Evolutionary conservation across 1,140 invertebrate genomes (phyloP), one percentile per base, ranked within the genome.

Genomic region (Hesperophylax magnus): DNA sequence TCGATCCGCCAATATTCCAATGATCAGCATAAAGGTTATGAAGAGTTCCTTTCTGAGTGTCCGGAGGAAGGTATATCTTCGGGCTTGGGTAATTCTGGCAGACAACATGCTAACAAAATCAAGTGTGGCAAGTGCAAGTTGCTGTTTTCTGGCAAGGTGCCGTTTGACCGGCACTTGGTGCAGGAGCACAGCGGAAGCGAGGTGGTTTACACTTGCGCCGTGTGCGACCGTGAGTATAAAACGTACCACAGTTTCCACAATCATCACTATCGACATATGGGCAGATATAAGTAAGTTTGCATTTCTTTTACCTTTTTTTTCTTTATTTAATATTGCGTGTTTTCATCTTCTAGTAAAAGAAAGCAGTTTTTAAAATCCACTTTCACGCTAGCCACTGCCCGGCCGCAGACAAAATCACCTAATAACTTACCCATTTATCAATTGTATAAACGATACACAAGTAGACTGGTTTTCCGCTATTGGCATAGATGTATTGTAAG

Each of bases 231-330:
- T 27, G 47, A 74, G 27, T 56, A 54, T 24, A 74, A 22, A 27
- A 53, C 39, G 9, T 74, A 74, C 52, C 47, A 56, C 52, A 56
- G 71, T 27, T 74, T 74, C 71, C 39, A 8, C 9, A 22, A 22
- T 34, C 71, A 74, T 15, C 71, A 52, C 7, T 74, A 74, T 27
- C 47, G 71, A 20, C 71, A 74, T 27, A 56, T 56, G 17, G 71
- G 71, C 47, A 74, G 71, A 27, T 74, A 54, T 52, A 74, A 54
- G 71, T 71, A 71, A 71, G 67, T 65, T 24, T 34, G 7, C 24
- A 20, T 17, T 75, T 47, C 1, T 47, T 8, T 9, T 39, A 39
- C 9, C 5, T 5, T 5, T 39, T 39, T 8, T 39, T 39, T 6
- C 5, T 39, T n/a, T n/a, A n/a, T n/a, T n/a, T n/a, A n/a, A n/a